phyloP scores from a whole-genome alignment of 1,140 invertebrate species.

The Penaeus indicus region DNA sequence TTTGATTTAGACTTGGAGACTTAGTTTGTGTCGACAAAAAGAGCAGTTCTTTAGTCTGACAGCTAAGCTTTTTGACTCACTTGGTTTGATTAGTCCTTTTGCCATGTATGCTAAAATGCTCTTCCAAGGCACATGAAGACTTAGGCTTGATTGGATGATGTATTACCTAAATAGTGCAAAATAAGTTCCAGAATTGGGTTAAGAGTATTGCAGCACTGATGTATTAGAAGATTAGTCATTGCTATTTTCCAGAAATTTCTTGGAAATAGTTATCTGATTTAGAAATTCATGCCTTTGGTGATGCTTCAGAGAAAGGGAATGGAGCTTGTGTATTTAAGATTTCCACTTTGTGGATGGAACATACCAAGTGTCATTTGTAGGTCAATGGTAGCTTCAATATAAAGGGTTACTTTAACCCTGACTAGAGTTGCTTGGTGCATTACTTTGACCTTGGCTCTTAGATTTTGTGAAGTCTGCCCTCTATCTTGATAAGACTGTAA shows the following conservation, averaged over 20 bases:
- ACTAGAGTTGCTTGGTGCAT: constrained; percentile 18
- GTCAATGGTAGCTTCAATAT: constrained; percentile 40
- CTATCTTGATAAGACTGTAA: background rate
- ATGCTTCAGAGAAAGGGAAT: constrained; percentile 38
- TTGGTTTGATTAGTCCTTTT: constrained; percentile 42
- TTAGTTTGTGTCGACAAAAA: constrained; percentile 25
- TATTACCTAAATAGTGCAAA: constrained; percentile 9
- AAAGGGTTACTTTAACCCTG: constrained; percentile 9
- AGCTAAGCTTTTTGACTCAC: constrained; percentile 36
- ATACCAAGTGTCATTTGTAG: constrained; percentile 41
- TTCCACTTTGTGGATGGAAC: background rate
- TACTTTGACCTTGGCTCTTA: constrained; percentile 7
- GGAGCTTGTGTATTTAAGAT: constrained; percentile 32
- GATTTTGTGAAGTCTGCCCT: constrained; percentile 21
- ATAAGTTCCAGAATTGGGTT: constrained; percentile 28
- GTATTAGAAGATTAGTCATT: background rate
- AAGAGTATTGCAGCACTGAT: background rate
- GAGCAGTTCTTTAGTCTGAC: constrained; percentile 31
- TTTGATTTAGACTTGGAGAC: constrained; percentile 13
- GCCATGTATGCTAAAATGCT: constrained; percentile 47
- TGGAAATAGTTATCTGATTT: constrained; percentile 18
- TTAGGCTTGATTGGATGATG: constrained; percentile 18
- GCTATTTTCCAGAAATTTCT: too few species aligned
- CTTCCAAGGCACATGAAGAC: constrained; percentile 22
- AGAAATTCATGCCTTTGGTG: constrained; percentile 35